These are phyloP conservation scores for Drosophila hydei DNA, from an alignment of 1,140 invertebrate species.

Conservation along the genomic window DNA sequence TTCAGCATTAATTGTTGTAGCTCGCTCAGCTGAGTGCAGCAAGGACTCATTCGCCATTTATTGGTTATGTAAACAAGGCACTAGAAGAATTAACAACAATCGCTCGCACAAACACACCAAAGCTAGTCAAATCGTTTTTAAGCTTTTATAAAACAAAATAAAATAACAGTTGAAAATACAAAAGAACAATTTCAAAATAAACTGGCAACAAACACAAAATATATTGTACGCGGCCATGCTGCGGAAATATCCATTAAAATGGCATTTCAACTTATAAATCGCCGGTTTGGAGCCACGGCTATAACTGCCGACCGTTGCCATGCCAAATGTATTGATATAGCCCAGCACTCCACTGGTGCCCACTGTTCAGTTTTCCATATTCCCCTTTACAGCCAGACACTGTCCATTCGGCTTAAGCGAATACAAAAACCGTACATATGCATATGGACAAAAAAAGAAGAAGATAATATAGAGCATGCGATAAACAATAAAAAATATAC, in stretches of 20 bases:
- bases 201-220: conserved; percentile 59
- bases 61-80: conserved; percentile 26
- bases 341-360: conserved; percentile 11
- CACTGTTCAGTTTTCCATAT: conserved; percentile 54
- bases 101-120: no score
- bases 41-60: conserved; percentile 56
- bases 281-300: conserved; percentile 44
- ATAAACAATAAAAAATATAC: conserved; percentile 46
- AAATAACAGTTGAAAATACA: not conserved
- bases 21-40: no score
- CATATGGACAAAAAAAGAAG: conserved; percentile 27
- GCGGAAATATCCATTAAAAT: conserved; percentile 82
- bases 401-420: conserved; percentile 69
- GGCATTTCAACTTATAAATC: conserved; percentile 81
- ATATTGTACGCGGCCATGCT: conserved; percentile 65
- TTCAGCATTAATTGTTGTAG: no score
- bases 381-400: conserved; percentile 46
- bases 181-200: conserved; percentile 1
- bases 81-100: not conserved
- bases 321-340: conserved; percentile 9
- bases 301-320: conserved; percentile 22
- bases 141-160: not conserved
- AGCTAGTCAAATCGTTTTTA: conserved; percentile 5
- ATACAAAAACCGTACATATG: conserved; percentile 30
- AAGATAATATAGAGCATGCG: conserved; percentile 2